phyloP scores from a whole-genome alignment of 2,888 invertebrate species.

The Ditula angustiorana region DNA sequence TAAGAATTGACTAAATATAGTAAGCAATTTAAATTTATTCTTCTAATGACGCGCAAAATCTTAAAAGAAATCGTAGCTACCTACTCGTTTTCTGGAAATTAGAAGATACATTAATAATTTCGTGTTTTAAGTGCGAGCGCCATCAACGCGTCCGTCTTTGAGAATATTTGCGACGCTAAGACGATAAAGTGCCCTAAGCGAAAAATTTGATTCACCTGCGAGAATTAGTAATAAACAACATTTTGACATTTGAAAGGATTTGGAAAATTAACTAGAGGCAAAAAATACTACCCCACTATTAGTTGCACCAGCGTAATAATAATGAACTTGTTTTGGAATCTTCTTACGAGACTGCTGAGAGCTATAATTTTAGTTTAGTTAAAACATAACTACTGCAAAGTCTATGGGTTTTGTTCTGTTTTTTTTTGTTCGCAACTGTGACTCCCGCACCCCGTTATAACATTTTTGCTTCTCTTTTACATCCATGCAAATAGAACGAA shows the following conservation, averaged over 20 bases:
- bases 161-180: constrained; percentile 8
- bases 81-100: background rate
- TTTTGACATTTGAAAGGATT: background rate
- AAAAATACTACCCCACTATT: background rate
- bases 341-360: no score
- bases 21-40: no score
- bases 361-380: no score
- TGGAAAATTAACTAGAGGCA: background rate
- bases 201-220: background rate
- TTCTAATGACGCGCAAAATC: background rate
- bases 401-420: no score
- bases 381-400: no score
- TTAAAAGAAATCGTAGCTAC: background rate
- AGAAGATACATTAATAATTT: constrained; percentile 10
- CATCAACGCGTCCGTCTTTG: background rate
- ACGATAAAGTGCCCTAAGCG: background rate
- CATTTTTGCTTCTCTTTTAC: no score
- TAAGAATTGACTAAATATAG: no score
- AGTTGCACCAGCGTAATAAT: background rate
- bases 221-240: background rate
- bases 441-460: no score
- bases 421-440: no score
- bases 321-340: background rate
- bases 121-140: constrained; percentile 3
- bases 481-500: no score